Evolutionary conservation across 2,113 vertebrate genomes (phyloP).

Genomic region (Macquaria australasica): DNA sequence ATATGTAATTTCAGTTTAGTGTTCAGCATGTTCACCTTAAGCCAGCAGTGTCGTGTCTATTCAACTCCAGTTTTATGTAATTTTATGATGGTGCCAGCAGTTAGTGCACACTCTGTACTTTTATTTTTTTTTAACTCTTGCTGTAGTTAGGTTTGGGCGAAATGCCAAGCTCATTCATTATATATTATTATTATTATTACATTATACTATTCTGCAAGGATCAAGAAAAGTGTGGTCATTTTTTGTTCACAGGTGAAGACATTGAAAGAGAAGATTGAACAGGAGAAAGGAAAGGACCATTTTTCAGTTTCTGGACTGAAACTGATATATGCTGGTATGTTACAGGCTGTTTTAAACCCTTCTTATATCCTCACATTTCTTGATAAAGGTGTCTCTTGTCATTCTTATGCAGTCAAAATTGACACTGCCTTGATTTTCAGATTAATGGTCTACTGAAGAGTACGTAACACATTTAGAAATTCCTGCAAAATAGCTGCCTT

Average conservation of each 20-base stretch:
- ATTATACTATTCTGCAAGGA: background rate
- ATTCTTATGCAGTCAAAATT: background rate
- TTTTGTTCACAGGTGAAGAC: slow-evolving; percentile 89
- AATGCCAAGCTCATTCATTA: background rate
- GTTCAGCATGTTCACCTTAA: background rate
- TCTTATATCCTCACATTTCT: background rate
- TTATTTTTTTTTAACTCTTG: background rate
- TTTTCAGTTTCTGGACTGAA: slow-evolving; percentile 95
- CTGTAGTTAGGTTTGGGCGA: background rate
- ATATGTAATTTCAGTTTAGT: background rate
- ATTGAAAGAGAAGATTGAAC: slow-evolving; percentile 96
- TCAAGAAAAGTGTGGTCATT: background rate
- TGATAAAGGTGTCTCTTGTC: background rate
- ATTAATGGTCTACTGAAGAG: background rate
- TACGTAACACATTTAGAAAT: background rate
- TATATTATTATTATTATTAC: too few relatives aligned
- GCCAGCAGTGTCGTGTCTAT: background rate
- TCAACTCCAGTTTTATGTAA: background rate
- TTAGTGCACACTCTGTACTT: slow-evolving; percentile 43
- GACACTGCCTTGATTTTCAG: background rate
- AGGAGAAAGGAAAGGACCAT: slow-evolving; percentile 93
- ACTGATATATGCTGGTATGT: slow-evolving; percentile 97
- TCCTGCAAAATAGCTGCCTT: background rate
- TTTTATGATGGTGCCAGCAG: slow-evolving; percentile 24
- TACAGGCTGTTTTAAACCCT: background rate